Conservation (phyloP, 2,113 vertebrate genomes). For the Dipodomys ordii region DNA sequence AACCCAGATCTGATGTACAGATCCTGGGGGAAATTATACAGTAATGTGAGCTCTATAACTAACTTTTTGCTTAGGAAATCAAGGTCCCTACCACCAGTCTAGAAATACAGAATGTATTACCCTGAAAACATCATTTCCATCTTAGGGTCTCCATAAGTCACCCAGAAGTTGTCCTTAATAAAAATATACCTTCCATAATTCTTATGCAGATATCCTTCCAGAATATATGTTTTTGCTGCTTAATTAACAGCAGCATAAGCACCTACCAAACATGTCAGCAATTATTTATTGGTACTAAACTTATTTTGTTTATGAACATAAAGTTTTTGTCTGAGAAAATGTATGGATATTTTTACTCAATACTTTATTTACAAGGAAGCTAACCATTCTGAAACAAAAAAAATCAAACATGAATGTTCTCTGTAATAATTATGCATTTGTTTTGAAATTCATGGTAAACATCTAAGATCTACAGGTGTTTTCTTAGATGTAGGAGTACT, state of each 20-base stretch:
- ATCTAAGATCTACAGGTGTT: background rate
- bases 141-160: constrained; percentile 83
- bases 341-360: background rate
- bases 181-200: constrained; percentile 61
- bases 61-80: constrained; percentile 86
- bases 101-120: constrained; percentile 80
- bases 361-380: background rate
- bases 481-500: background rate
- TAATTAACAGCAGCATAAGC: constrained; percentile 84
- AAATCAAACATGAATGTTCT: background rate
- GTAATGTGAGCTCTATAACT: constrained; percentile 83
- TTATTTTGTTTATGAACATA: constrained; percentile 31
- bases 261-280: constrained; percentile 59
- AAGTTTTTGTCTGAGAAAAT: background rate
- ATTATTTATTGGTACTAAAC: constrained; percentile 69
- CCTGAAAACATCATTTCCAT: constrained; percentile 76
- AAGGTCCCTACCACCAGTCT: constrained; percentile 82
- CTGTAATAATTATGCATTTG: background rate
- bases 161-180: constrained; percentile 73
- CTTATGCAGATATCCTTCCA: constrained; percentile 50
- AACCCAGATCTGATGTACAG: constrained; percentile 75
- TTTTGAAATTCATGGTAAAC: background rate
- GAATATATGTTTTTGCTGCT: constrained; percentile 82
- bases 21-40: constrained; percentile 84
- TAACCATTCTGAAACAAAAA: background rate